Percentiles rank a stretch among this genome's conserved stretches.
These are phyloP conservation scores for Upupa epops DNA, from an alignment of 2,113 vertebrate species.

Conservation along the genomic window DNA sequence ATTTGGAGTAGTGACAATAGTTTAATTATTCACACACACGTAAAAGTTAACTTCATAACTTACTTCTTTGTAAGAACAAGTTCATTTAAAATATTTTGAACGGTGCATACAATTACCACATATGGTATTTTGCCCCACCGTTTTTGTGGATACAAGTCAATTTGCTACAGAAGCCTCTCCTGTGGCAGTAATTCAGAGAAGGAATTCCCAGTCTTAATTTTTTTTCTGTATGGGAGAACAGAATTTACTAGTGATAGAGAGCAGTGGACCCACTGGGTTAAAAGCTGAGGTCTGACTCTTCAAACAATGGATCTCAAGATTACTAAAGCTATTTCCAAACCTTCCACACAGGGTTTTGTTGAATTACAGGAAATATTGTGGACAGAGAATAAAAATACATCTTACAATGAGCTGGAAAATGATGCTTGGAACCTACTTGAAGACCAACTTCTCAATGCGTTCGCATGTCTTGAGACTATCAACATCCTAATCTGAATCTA, in stretches of 20 bases:
- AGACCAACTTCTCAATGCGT: not conserved
- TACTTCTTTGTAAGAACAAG: conserved; percentile 77
- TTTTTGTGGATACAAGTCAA: conserved; percentile 68
- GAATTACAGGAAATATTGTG: conserved; percentile 24
- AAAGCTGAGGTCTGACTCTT: not conserved
- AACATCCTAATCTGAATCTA: not conserved
- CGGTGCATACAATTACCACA: conserved; percentile 69
- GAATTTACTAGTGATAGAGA: not conserved
- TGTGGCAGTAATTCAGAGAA: conserved; percentile 5
- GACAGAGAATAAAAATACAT: conserved; percentile 7
- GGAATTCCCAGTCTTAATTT: not conserved
- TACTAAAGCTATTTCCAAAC: conserved; percentile 20
- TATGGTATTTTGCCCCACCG: conserved; percentile 51
- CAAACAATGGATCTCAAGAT: not conserved
- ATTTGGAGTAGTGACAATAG: conserved; percentile 83
- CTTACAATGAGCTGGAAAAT: not conserved
- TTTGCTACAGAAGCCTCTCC: conserved; percentile 49
- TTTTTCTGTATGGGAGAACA: not conserved
- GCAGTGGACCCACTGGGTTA: not conserved
- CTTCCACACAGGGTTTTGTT: conserved; percentile 6
- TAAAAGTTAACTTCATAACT: conserved; percentile 83
- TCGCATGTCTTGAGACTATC: not conserved
- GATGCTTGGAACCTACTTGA: not conserved
- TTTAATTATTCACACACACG: conserved; percentile 82
- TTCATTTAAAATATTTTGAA: conserved; percentile 82